These are phyloP conservation scores for Microplitis manilae DNA, from an alignment of 2,888 invertebrate genomes.

Conservation along the genomic window DNA sequence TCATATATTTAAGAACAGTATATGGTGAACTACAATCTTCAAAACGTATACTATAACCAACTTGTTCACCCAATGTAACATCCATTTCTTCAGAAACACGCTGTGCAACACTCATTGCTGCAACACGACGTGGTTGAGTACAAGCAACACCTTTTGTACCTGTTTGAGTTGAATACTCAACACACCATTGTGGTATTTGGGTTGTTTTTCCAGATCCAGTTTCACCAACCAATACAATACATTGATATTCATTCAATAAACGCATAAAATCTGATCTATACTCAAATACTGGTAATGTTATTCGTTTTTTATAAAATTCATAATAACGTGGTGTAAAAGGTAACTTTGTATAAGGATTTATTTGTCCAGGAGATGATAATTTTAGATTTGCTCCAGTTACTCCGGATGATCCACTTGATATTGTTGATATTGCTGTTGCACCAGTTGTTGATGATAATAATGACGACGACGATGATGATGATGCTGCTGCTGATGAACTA, in stretches of 20 bases:
- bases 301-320: slow-evolving; percentile 90
- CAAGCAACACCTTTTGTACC: slow-evolving; percentile 91
- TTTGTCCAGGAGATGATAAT: slow-evolving; percentile 49
- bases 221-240: slow-evolving; percentile 97
- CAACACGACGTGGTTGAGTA: slow-evolving; percentile 97
- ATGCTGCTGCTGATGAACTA: slow-evolving; percentile 59
- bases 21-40: slow-evolving; percentile 97
- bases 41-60: slow-evolving; percentile 97
- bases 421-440: slow-evolving; percentile 62
- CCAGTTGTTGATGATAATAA: slow-evolving; percentile 45
- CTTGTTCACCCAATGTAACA: slow-evolving; percentile 88
- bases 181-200: slow-evolving; percentile 98
- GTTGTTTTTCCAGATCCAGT: slow-evolving; percentile 99
- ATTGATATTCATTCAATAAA: slow-evolving; percentile 92
- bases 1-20: slow-evolving; percentile 98
- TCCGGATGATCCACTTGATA: slow-evolving; percentile 73
- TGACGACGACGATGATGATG: too few relatives aligned
- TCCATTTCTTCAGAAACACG: slow-evolving; percentile 99
- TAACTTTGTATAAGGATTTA: slow-evolving; percentile 86
- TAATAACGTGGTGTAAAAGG: slow-evolving; percentile 92
- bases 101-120: slow-evolving; percentile 99
- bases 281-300: slow-evolving; percentile 97
- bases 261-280: slow-evolving; percentile 97
- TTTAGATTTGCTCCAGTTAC: not conserved
- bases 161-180: slow-evolving; percentile 79